Percentiles rank a stretch among this genome's conserved stretches.
Conservation (phyloP, 2,113 vertebrate genomes). For the Haemorhous mexicanus region DNA sequence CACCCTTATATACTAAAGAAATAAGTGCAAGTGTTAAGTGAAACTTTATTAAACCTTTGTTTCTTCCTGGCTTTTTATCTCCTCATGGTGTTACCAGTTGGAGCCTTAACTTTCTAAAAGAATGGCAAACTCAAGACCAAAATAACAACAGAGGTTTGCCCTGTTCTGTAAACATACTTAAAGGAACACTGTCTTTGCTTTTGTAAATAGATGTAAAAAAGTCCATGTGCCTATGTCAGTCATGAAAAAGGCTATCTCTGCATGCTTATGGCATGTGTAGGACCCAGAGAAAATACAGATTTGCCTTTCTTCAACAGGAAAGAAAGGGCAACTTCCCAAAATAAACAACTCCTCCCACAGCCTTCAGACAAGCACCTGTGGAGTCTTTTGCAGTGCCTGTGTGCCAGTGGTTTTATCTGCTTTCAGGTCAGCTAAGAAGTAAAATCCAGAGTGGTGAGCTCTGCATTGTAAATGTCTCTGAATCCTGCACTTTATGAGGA, state of each 20-base stretch:
- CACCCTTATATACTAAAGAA: background rate
- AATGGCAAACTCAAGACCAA: background rate
- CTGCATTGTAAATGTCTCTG: background rate
- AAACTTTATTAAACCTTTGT: background rate
- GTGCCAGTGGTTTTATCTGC: background rate
- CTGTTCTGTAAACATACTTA: background rate
- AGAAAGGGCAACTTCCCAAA: background rate
- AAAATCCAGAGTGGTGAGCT: background rate
- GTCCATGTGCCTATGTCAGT: background rate
- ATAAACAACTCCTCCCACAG: background rate
- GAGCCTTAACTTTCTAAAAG: background rate
- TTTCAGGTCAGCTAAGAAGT: constrained; percentile 15
- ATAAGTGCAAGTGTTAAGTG: background rate
- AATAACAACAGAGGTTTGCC: background rate
- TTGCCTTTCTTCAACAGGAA: background rate
- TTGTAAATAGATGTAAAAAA: background rate
- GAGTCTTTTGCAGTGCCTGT: background rate
- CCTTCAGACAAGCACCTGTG: constrained; percentile 38
- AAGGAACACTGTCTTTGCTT: background rate
- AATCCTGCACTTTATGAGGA: background rate
- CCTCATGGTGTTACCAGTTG: background rate
- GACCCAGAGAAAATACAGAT: background rate
- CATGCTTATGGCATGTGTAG: background rate
- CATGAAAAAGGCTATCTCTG: background rate
- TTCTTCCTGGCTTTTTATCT: background rate